These are phyloP conservation scores for Carapus acus DNA, from an alignment of 2,797 vertebrate genomes.

Conservation along the genomic window DNA sequence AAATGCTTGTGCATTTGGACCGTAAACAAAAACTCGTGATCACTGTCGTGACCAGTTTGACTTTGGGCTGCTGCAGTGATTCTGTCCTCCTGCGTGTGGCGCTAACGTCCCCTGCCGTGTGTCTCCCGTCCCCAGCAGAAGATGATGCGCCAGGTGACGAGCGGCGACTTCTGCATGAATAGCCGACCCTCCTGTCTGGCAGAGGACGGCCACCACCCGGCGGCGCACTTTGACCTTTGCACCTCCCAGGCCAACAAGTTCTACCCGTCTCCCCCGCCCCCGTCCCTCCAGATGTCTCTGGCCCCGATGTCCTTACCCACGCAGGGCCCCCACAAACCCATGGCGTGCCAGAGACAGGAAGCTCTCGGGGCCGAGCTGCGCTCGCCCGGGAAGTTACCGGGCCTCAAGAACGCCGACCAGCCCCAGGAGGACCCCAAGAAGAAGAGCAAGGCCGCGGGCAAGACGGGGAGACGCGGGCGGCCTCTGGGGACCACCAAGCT, in stretches of 20 bases:
- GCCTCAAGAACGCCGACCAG: slow-evolving; percentile 76
- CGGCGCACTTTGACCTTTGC: slow-evolving; percentile 90
- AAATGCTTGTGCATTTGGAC: too few relatives aligned
- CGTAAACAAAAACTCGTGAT: too few relatives aligned
- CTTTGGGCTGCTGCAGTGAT: not conserved
- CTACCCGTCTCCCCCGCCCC: slow-evolving; percentile 73
- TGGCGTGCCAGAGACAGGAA: slow-evolving; percentile 87
- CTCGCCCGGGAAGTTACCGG: slow-evolving; percentile 69
- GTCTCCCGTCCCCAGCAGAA: slow-evolving; percentile 66
- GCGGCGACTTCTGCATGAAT: slow-evolving; percentile 86
- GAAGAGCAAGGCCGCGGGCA: slow-evolving; percentile 83
- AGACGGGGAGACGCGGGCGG: slow-evolving; percentile 88
- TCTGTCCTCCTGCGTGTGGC: slow-evolving; percentile 1
- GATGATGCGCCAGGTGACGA: slow-evolving; percentile 96
- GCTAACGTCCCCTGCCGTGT: slow-evolving; percentile 17
- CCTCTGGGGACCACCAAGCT: slow-evolving; percentile 95
- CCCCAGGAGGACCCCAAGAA: slow-evolving; percentile 85
- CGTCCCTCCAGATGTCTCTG: slow-evolving; percentile 71
- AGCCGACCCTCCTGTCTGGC: slow-evolving; percentile 88
- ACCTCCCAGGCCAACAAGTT: slow-evolving; percentile 87
- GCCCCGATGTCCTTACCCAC: slow-evolving; percentile 62
- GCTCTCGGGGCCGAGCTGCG: slow-evolving; percentile 72
- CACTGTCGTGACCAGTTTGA: too few relatives aligned
- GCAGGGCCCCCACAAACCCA: slow-evolving; percentile 81
- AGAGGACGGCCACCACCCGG: slow-evolving; percentile 83